A percentile compares a stretch with the other conserved stretches of the same genome.
Conservation (phyloP, 2,113 vertebrate genomes). For the Xiphias gladius region DNA sequence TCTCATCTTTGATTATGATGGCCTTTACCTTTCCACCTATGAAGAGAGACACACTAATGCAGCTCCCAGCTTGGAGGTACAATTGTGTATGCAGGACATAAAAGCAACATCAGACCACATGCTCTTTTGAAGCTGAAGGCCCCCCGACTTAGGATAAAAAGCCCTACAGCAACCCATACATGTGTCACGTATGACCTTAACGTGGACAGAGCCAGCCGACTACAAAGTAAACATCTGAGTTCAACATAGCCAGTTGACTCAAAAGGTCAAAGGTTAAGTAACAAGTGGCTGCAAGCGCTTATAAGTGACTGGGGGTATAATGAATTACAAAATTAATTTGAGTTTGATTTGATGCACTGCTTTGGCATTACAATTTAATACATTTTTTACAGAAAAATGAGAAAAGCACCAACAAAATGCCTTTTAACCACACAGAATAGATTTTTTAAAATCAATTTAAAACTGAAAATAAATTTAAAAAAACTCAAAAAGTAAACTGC, state of each 20-base stretch:
- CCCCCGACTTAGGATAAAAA: slow-evolving; percentile 58
- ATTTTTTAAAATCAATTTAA: neutral
- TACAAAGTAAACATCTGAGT: slow-evolving; percentile 48
- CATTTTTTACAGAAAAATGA: neutral
- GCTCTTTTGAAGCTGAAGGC: slow-evolving; percentile 65
- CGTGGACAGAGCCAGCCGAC: slow-evolving; percentile 22
- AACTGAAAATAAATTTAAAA: neutral
- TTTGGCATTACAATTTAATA: neutral
- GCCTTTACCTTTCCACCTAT: slow-evolving; percentile 37
- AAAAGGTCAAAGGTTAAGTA: slow-evolving; percentile 38
- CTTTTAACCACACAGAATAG: neutral
- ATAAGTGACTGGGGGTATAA: neutral
- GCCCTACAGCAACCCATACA: slow-evolving; percentile 23
- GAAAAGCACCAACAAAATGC: neutral
- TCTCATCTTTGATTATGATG: slow-evolving; percentile 55
- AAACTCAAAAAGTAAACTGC: neutral
- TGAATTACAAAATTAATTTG: neutral
- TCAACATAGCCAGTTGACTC: slow-evolving; percentile 5
- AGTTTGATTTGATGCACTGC: slow-evolving; percentile 2
- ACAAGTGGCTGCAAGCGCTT: neutral
- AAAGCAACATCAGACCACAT: slow-evolving; percentile 51
- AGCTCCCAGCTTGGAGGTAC: slow-evolving; percentile 36
- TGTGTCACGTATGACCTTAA: slow-evolving; percentile 57
- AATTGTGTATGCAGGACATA: slow-evolving; percentile 19
- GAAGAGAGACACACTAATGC: neutral